Evolutionary conservation across 2,113 vertebrate species (phyloP).

Genomic region (Burhinus oedicnemus): DNA sequence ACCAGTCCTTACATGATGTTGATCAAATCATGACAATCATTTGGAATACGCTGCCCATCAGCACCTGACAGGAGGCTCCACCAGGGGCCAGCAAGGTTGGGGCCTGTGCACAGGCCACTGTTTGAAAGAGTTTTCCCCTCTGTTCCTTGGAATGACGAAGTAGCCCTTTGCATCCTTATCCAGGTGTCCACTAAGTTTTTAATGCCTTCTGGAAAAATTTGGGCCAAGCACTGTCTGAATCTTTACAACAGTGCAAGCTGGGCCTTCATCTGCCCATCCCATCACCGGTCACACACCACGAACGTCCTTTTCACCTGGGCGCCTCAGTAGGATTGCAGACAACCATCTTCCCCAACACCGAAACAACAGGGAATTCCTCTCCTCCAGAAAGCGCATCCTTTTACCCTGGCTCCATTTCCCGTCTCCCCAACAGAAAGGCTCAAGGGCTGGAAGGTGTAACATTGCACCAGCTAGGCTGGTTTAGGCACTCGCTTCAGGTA

Average conservation of each 20-base stretch:
- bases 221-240: not conserved
- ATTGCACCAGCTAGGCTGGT: not conserved
- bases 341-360: not conserved
- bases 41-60: not conserved
- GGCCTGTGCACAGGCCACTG: fast-evolving
- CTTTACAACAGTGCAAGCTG: not conserved
- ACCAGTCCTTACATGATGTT: not conserved
- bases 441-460: not conserved
- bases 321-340: not conserved
- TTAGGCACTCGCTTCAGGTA: not conserved
- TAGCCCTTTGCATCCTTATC: not conserved
- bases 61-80: not conserved
- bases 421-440: not conserved
- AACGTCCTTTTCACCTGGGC: not conserved
- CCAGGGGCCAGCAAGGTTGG: not conserved
- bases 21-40: not conserved
- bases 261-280: not conserved
- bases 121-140: not conserved
- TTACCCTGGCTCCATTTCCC: not conserved
- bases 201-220: not conserved
- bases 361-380: not conserved
- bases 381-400: not conserved
- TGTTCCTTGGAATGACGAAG: not conserved
- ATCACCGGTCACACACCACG: not conserved
- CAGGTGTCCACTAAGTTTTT: not conserved